These are phyloP conservation scores for Clinocottus analis DNA, from an alignment of 2,113 vertebrate species.

Conservation along the genomic window DNA sequence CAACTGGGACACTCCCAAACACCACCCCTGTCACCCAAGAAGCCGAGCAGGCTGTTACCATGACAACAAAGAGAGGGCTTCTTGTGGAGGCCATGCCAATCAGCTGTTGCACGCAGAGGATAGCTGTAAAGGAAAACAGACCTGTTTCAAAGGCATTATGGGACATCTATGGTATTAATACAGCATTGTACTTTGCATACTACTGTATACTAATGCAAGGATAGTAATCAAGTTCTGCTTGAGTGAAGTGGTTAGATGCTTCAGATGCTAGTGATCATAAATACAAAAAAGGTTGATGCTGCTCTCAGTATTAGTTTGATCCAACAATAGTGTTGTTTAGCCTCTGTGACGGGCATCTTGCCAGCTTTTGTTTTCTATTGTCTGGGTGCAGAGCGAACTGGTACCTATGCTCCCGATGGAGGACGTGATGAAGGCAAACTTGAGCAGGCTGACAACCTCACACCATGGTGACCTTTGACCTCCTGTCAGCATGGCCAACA, in stretches of 20 bases:
- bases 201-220: not conserved
- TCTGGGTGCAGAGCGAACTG: not conserved
- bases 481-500: slow-evolving; percentile 75
- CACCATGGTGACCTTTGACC: slow-evolving; percentile 84
- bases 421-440: slow-evolving; percentile 83
- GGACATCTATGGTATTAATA: not conserved
- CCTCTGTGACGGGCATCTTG: not conserved
- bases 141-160: not conserved
- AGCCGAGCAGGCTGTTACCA: slow-evolving; percentile 63
- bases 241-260: not conserved
- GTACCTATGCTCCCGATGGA: slow-evolving; percentile 83
- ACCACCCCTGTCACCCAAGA: slow-evolving; percentile 79
- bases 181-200: not conserved
- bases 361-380: not conserved
- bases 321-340: not conserved
- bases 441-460: slow-evolving; percentile 83
- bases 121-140: slow-evolving; percentile 53
- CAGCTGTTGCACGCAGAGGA: slow-evolving; percentile 76
- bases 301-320: not conserved
- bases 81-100: slow-evolving; percentile 49
- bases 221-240: too few species aligned
- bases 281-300: not conserved
- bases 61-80: slow-evolving; percentile 42
- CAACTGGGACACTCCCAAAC: slow-evolving; percentile 79
- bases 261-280: not conserved